Percentiles rank a stretch among this genome's conserved stretches.
These are phyloP conservation scores for Lepidurus packardi DNA, from an alignment of 1,140 invertebrate species.

Conservation along the genomic window DNA sequence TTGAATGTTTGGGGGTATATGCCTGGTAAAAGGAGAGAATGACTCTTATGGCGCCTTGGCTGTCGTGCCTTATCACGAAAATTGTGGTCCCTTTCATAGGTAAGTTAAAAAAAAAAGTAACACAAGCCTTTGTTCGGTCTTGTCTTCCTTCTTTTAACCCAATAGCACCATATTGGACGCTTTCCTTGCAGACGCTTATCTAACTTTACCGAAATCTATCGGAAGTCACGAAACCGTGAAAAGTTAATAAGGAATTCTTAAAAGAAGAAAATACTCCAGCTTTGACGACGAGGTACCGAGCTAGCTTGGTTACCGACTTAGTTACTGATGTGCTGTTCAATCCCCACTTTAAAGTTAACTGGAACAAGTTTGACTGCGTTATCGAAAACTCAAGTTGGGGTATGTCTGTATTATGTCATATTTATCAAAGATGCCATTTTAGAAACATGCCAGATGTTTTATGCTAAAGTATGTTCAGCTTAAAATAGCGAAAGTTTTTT, in stretches of 20 bases:
- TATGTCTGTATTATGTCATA: not conserved
- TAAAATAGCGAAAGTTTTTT: not conserved
- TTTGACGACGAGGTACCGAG: not conserved
- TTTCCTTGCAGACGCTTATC: not conserved
- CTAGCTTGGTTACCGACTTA: not conserved
- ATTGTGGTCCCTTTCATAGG: not conserved
- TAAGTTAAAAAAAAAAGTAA: not conserved
- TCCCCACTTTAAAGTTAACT: too few species aligned
- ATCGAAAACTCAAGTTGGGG: not conserved
- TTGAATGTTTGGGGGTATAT: not conserved
- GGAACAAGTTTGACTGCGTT: too few species aligned
- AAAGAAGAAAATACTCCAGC: too few species aligned
- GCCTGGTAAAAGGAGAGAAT: not conserved
- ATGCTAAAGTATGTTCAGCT: not conserved
- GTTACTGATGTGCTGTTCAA: too few species aligned
- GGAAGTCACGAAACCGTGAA: not conserved
- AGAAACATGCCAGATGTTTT: not conserved
- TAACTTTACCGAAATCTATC: not conserved
- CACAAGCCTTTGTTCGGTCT: not conserved
- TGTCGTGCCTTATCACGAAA: constrained; percentile 8
- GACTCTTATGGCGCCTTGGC: not conserved
- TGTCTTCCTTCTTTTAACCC: not conserved
- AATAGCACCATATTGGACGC: not conserved
- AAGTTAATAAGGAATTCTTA: too few species aligned
- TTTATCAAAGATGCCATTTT: not conserved